phyloP scores from a whole-genome alignment of 2,797 vertebrate species.

The Falco rusticolus region DNA sequence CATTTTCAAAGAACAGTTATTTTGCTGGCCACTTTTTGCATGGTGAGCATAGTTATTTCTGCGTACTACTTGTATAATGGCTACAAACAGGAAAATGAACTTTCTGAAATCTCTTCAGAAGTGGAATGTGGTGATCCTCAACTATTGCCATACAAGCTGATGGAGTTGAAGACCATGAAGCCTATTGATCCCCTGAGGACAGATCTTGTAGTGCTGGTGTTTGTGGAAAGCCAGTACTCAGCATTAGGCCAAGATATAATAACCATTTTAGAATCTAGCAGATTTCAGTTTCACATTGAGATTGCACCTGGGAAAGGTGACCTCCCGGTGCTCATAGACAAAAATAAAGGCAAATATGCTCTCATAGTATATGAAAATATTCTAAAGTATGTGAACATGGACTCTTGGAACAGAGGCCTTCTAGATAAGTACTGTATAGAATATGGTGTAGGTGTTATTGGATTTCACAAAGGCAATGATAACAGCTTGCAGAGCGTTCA shows the following conservation, averaged over 20 bases:
- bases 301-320: slow-evolving; percentile 97
- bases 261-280: slow-evolving; percentile 90
- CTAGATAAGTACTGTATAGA: slow-evolving; percentile 94
- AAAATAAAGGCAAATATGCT: slow-evolving; percentile 89
- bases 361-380: slow-evolving; percentile 96
- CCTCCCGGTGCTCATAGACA: slow-evolving; percentile 90
- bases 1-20: slow-evolving; percentile 92
- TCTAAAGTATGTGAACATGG: slow-evolving; percentile 92
- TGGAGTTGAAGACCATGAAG: slow-evolving; percentile 82
- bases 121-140: slow-evolving; percentile 88
- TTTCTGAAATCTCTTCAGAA: slow-evolving; percentile 84
- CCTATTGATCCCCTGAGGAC: slow-evolving; percentile 83
- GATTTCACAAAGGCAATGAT: slow-evolving; percentile 90
- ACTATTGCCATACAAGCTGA: slow-evolving; percentile 80
- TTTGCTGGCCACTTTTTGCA: slow-evolving; percentile 93
- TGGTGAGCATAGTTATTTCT: slow-evolving; percentile 92
- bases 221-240: slow-evolving; percentile 98
- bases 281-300: slow-evolving; percentile 92
- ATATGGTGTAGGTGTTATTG: slow-evolving; percentile 91
- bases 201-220: slow-evolving; percentile 90
- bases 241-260: slow-evolving; percentile 94
- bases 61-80: slow-evolving; percentile 94
- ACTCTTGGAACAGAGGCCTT: slow-evolving; percentile 93
- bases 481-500: slow-evolving; percentile 86
- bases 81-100: slow-evolving; percentile 90